Percentiles rank a stretch among this genome's conserved stretches.
Conservation (phyloP, 2,113 vertebrate species). For the Microcebus ravelobensis region DNA sequence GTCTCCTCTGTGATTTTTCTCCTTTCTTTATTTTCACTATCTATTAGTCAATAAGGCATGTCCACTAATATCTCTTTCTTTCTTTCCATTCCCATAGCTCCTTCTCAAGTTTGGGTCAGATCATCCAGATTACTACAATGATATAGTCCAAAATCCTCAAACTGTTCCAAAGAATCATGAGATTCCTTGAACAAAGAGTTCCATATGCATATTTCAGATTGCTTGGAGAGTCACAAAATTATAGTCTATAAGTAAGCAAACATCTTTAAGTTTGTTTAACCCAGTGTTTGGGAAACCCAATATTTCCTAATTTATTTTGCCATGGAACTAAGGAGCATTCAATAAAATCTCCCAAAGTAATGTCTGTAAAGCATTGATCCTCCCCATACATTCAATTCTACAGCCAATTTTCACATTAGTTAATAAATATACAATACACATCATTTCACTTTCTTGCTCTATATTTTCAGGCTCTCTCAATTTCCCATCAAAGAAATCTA, state of each 20-base stretch:
- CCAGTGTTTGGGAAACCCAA: not conserved
- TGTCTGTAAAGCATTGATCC: not conserved
- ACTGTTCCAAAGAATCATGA: not conserved
- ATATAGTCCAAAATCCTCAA: not conserved
- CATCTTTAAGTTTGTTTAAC: not conserved
- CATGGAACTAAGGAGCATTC: not conserved
- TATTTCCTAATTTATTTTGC: not conserved
- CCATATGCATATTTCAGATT: not conserved
- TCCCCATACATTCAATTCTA: not conserved
- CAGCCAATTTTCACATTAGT: not conserved
- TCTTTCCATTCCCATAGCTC: not conserved
- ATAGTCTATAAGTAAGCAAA: not conserved
- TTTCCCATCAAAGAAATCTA: conserved; percentile 11
- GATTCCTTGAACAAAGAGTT: not conserved
- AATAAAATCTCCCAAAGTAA: conserved; percentile 15
- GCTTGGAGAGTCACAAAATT: not conserved
- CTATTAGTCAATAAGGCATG: not conserved
- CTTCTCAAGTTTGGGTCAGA: not conserved
- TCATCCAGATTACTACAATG: not conserved
- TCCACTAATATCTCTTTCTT: not conserved
- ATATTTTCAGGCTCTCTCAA: not conserved
- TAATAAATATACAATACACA: not conserved
- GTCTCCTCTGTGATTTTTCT: not conserved
- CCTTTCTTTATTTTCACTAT: not conserved
- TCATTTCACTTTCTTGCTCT: not conserved